Evolutionary conservation across 1,140 invertebrate genomes (phyloP), one percentile per base, ranked within the genome.

Genomic region (Drosophila lowei): DNA sequence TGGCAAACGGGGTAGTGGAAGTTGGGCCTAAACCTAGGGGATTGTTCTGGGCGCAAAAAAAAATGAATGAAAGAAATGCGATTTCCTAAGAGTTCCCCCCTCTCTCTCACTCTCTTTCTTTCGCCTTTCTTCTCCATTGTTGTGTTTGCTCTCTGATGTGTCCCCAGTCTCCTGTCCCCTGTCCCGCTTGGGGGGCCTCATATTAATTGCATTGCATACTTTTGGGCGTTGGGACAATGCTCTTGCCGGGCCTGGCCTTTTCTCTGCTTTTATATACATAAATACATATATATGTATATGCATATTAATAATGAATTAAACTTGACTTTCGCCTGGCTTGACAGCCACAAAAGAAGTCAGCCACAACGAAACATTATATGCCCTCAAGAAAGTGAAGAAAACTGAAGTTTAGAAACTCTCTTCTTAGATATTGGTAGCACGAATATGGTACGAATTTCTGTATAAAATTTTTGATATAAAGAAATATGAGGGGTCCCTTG

Each of bases 221-320:
- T 86, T 88, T 60, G 62, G 71, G 74, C 74, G 61, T 61, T 13
- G 44, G 34, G 55, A 42, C 68, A 52, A 34, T 53, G 49, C 38
- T 15, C 11, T 15, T 6, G 48, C 8, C 25, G 49, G 49, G 43
- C 13, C 25, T 54, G 49, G 43, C 13, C 48, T 43, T 57, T 71
- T 52, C 48, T 25, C 13, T 13, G 59, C 66, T 67, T 75, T 81
- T 58, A 60, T 83, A 28, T 60, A 52, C 49, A 49, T 42, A 48
- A 25, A 38, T 7, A 25, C 30, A 13, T 6, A 52, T 59, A 50
- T 38, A 38, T 34, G 3, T 34, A 11, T 34, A 9, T 9, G 34
- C 56, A 67, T 30, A 81, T 86, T 89, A 88, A 83, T 88, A 88
- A 88, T 88, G 83, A 83, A 88, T 88, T 88, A 83, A 88, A 88